Base-by-base conservation (phyloP, 1,140 invertebrate genomes). In the Condylostylus longicornis region DNA sequence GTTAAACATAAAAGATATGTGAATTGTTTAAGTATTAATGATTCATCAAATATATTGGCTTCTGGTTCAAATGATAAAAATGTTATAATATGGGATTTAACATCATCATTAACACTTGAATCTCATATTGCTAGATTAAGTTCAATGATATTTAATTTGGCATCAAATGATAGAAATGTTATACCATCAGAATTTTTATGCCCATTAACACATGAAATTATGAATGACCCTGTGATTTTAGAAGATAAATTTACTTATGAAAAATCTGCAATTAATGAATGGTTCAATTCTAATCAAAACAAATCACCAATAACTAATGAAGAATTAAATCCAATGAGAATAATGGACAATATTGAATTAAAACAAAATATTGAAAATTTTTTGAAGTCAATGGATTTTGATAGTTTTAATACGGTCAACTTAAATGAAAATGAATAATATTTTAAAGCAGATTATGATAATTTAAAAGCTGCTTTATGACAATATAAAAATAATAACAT, bases 221-320 rank as follows among this genome's bases (percentile, higher is more conserved):
- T 85, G 79, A 68, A 65, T 38, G 75, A 83, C 51, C 81, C 82
- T 12, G 80, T 85, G 5, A 70, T 70, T 19, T 80, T 77, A 47
- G 61, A 70, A 49, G 82, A 86, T 67, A 81, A 81, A 18, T 80
- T 79, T 48, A 77, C 74, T 0, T 86, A 86, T 49, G 82, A 86
- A 49, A 66, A 68, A 50, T 63, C 65, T 36, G 82, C 81, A 7
- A 82, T 86, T 38, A 66, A 67, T 18, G 72, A 78, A 47, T 86
- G 82, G 80, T 74, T 85, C 35, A 56, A 73, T 25, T 72, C 68
- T 35, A 78, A 78, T 1, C 79, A 78, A 53, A 68, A 66, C 41
- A 72, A 73, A 0, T 82, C 78, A 61, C 81, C 81, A 10, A 78
- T 84, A 74, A 84, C 80, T 6, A 85, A 83, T 50, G 64, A 72